Evolutionary conservation across 2,888 invertebrate species (phyloP).

Genomic region (Congeria kusceri): DNA sequence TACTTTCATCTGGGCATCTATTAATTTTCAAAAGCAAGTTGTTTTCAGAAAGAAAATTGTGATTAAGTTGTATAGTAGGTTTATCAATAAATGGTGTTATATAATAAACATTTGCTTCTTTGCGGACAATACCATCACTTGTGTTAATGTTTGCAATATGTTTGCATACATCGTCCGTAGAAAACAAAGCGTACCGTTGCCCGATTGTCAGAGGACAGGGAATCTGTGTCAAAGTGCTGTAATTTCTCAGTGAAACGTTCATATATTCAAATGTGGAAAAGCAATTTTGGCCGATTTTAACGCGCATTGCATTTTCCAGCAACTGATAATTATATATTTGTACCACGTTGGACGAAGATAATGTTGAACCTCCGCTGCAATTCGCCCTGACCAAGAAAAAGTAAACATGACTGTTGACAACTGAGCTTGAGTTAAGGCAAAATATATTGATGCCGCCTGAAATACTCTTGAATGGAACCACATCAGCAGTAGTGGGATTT

Average conservation of each 20-base stretch:
- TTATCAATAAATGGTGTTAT: too few species aligned
- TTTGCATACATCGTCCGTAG: too few species aligned
- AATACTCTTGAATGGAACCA: neutral
- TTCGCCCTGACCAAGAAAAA: constrained; percentile 21
- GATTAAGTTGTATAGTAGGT: too few species aligned
- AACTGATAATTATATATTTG: constrained; percentile 18
- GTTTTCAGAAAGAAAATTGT: too few species aligned
- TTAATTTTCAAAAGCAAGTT: too few species aligned
- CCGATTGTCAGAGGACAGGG: neutral
- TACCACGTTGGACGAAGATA: constrained; percentile 51
- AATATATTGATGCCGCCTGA: neutral
- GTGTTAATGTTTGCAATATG: too few species aligned
- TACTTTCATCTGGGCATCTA: too few species aligned
- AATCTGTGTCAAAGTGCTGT: neutral
- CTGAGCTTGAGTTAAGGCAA: constrained; percentile 7
- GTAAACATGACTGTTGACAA: neutral
- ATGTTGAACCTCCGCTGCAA: constrained; percentile 29
- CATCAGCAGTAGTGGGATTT: neutral
- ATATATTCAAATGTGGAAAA: neutral
- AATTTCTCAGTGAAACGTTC: neutral
- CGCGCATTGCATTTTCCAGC: constrained; percentile 14
- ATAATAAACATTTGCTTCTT: too few species aligned
- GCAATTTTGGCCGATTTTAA: neutral
- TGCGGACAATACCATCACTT: too few species aligned
- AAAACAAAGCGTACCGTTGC: neutral